Conservation (phyloP, 2,113 vertebrate genomes). For the Propithecus coquereli region DNA sequence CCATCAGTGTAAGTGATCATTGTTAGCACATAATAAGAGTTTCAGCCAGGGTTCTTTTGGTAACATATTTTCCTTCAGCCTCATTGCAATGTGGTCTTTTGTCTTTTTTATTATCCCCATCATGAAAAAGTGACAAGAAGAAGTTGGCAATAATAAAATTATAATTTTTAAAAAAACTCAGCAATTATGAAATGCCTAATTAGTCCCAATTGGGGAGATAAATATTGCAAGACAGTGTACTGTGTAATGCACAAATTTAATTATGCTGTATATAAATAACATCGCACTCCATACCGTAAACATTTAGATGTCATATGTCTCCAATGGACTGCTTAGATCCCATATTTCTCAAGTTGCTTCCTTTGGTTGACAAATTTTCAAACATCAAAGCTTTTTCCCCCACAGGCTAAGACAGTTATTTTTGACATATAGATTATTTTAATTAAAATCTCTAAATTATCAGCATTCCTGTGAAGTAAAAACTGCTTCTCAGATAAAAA, state of each 20-base stretch:
- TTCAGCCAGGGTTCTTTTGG: neutral
- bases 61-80: neutral
- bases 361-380: constrained; percentile 12
- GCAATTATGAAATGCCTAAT: neutral
- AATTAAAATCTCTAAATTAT: constrained; percentile 28
- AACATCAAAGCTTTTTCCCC: neutral
- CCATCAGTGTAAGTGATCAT: neutral
- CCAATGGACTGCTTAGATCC: neutral
- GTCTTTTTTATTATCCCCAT: neutral
- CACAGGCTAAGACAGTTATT: neutral
- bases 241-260: neutral
- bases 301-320: neutral
- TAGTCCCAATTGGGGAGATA: neutral
- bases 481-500: constrained; percentile 17
- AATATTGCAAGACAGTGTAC: neutral
- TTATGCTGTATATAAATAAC: neutral
- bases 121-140: neutral
- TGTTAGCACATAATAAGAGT: neutral
- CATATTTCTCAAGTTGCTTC: neutral
- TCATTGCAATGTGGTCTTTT: neutral
- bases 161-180: neutral
- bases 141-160: neutral
- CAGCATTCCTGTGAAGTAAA: constrained; percentile 23
- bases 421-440: neutral
- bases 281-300: neutral